These are phyloP conservation scores for Halichoerus grypus DNA, from an alignment of 2,113 vertebrate genomes.

Conservation along the genomic window DNA sequence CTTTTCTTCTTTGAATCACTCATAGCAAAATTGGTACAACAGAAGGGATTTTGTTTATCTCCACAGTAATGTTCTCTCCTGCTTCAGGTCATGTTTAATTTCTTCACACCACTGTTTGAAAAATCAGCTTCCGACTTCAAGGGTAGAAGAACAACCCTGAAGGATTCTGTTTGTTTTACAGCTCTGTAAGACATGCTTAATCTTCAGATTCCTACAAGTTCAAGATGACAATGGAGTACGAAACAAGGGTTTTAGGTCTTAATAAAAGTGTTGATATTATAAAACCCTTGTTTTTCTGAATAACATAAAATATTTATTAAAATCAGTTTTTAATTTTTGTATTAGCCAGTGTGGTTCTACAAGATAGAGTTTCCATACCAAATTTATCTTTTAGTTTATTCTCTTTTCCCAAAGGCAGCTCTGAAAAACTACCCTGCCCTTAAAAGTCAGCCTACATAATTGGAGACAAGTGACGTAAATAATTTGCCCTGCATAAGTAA, in stretches of 20 bases:
- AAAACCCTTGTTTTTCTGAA: background rate
- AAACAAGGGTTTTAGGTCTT: background rate
- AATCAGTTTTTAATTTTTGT: background rate
- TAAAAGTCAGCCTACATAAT: background rate
- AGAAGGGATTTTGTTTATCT: constrained; percentile 8
- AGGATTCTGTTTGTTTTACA: background rate
- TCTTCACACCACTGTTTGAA: constrained; percentile 53
- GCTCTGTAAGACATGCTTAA: background rate
- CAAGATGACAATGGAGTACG: background rate
- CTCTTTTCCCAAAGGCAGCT: background rate
- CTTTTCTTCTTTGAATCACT: constrained; percentile 27
- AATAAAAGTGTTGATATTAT: background rate
- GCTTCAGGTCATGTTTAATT: constrained; percentile 49
- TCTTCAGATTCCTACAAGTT: constrained; percentile 10
- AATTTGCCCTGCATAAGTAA: constrained; percentile 28
- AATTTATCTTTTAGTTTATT: background rate
- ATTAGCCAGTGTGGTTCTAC: background rate
- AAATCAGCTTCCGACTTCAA: constrained; percentile 11
- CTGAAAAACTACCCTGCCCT: background rate
- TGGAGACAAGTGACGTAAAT: constrained; percentile 21
- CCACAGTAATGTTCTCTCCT: background rate
- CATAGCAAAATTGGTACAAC: background rate
- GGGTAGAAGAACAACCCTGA: background rate
- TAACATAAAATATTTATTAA: background rate
- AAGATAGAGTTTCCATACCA: background rate